Evolutionary conservation across 1,140 invertebrate genomes (phyloP), one percentile per base, ranked within the genome.

Genomic region (Melanaphis sacchari): DNA sequence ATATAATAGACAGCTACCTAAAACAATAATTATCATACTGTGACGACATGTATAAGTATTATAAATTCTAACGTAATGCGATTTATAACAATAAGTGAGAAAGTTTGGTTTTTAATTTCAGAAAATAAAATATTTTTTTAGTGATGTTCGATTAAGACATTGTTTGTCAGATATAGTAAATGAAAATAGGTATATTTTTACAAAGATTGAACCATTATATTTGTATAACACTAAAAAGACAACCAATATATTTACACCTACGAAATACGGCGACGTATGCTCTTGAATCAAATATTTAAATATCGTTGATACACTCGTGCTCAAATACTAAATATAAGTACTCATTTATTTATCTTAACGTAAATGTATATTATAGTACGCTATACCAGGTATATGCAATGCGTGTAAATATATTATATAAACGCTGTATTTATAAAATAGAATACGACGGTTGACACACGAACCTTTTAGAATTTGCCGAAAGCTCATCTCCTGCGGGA

Each of bases 401-500:
- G 43, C 46, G 43, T 41, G 26, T 21, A 11, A 46, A 87, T 87
- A n/a, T 85, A 87, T 46, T n/a, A 46, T 46, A 59, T 59, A n/a
- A 76, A n/a, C n/a, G n/a, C n/a, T 22, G 15, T 92, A 84, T 38
- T 36, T 84, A 84, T 38, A 7, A n/a, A 36, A 36, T 46, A 46
- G 81, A 81, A 81, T 66, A 49, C 76, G 59, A 91, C 66, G 59
- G 54, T 40, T 90, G 54, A 91, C 31, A 31, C 41, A 66, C 31
- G 24, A 92, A 49, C 76, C 91, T 92, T 92, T 92, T 92, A 92
- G 46, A 92, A 81, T 92, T 84, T 22, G 81, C 84, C 38, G 76
- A 92, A 92, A 92, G 43, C 91, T 92, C 81, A 38, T 84, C 91
- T 92, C 91, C 91, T 92, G 43, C 46, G 91, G 91, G 91, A 92